Percentiles rank a stretch among this genome's conserved stretches.
phyloP scores from a whole-genome alignment of 2,888 invertebrate species.

The Thecocarcelia acutangulata region DNA sequence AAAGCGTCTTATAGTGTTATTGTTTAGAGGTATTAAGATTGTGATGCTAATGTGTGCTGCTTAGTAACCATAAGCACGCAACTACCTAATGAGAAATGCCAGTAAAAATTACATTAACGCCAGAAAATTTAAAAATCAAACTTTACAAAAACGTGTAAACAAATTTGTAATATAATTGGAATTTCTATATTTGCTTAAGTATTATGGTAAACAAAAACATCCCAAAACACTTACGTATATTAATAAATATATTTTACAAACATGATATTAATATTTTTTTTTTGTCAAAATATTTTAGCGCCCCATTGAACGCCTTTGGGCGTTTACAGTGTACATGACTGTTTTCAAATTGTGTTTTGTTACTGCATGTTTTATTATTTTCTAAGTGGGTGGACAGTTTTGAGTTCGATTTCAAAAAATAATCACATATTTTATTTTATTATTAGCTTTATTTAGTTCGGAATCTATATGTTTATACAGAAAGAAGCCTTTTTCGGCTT shows the following conservation, averaged over 20 bases:
- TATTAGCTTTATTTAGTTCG: slow-evolving; percentile 56
- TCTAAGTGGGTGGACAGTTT: slow-evolving; percentile 66
- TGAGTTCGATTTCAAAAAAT: slow-evolving; percentile 33
- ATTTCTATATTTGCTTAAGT: too few species aligned
- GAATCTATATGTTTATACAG: slow-evolving; percentile 30
- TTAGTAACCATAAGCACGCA: too few species aligned
- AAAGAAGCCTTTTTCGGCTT: neutral
- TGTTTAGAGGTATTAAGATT: too few species aligned
- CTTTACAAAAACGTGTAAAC: too few species aligned
- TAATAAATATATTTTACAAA: slow-evolving; percentile 16
- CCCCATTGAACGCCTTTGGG: slow-evolving; percentile 29
- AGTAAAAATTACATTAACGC: too few species aligned
- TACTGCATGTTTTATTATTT: slow-evolving; percentile 42
- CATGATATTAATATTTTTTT: slow-evolving; percentile 18
- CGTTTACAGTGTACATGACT: slow-evolving; percentile 19
- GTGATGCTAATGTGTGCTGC: too few species aligned
- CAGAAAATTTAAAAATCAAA: too few species aligned
- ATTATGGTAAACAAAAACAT: neutral
- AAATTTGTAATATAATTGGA: too few species aligned
- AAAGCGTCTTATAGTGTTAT: too few species aligned
- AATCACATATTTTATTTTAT: slow-evolving; percentile 21
- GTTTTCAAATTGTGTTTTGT: slow-evolving; percentile 18
- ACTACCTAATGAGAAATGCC: too few species aligned
- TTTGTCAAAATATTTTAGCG: neutral
- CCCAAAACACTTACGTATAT: neutral